A percentile compares a stretch with the other conserved stretches of the same genome.
Conservation (phyloP, 2,113 vertebrate genomes). For the Python bivittatus region DNA sequence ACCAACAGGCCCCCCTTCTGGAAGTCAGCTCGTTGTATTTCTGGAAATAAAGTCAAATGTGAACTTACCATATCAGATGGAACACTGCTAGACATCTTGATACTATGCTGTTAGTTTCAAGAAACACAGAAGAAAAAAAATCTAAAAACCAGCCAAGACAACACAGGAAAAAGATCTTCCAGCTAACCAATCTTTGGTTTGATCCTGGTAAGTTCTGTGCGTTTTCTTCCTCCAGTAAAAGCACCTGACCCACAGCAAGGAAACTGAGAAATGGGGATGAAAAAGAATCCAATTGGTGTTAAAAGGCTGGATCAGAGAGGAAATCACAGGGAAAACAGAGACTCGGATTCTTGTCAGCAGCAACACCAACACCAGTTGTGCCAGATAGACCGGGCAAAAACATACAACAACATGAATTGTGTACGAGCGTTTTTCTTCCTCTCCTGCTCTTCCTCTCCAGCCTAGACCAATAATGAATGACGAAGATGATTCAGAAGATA, state of each 20-base stretch:
- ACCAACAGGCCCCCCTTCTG: background rate
- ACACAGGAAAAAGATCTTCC: slow-evolving; percentile 34
- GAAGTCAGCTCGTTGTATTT: slow-evolving; percentile 32
- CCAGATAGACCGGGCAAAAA: slow-evolving; percentile 71
- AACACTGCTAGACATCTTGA: slow-evolving; percentile 80
- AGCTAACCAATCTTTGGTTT: slow-evolving; percentile 29
- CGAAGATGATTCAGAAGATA: slow-evolving; percentile 75
- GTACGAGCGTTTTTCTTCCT: slow-evolving; percentile 57
- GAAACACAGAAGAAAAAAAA: background rate
- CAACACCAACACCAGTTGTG: slow-evolving; percentile 60
- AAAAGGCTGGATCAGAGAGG: slow-evolving; percentile 37
- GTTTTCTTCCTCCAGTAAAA: background rate
- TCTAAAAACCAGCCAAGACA: background rate
- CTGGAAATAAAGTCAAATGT: slow-evolving; percentile 29
- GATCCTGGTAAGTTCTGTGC: slow-evolving; percentile 20
- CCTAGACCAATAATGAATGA: slow-evolving; percentile 62
- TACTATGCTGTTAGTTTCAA: slow-evolving; percentile 51
- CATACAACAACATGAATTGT: slow-evolving; percentile 71
- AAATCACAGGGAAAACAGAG: slow-evolving; percentile 55
- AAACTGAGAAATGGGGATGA: background rate
- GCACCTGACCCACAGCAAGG: background rate
- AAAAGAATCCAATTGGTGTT: slow-evolving; percentile 44
- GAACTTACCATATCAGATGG: slow-evolving; percentile 80
- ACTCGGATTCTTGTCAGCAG: slow-evolving; percentile 57
- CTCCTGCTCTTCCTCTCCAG: slow-evolving; percentile 63